Evolutionary conservation across 2,113 vertebrate genomes (phyloP).

Genomic region (Archocentrus centrarchus): DNA sequence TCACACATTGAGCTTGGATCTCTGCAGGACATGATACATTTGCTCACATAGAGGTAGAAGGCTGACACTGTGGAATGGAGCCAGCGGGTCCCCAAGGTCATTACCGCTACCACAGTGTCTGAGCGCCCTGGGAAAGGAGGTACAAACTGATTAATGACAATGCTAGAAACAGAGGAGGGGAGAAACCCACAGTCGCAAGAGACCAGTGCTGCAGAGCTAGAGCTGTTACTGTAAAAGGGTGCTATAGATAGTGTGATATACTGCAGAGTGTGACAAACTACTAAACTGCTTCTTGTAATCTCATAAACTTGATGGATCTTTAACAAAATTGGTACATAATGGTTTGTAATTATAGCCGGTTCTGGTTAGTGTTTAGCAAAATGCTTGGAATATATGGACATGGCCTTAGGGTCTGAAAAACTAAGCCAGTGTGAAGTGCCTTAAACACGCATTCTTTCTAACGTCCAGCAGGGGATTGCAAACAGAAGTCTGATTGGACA

Average conservation of each 20-base stretch:
- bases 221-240: constrained; percentile 16
- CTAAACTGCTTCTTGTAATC: constrained; percentile 3
- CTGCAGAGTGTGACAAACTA: constrained; percentile 23
- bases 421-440: neutral
- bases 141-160: constrained; percentile 76
- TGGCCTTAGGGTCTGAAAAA: neutral
- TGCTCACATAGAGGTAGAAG: constrained; percentile 50
- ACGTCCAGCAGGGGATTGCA: neutral
- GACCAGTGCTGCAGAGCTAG: constrained; percentile 45
- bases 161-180: constrained; percentile 38
- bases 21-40: constrained; percentile 36
- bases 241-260: constrained; percentile 42
- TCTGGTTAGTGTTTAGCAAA: neutral
- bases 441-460: neutral
- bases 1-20: constrained; percentile 12
- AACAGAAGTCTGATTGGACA: neutral
- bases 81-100: constrained; percentile 72
- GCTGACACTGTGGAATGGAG: constrained; percentile 66
- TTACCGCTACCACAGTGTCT: constrained; percentile 68
- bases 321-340: neutral
- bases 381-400: neutral
- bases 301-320: neutral
- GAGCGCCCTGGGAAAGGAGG: constrained; percentile 60
- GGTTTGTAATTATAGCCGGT: neutral
- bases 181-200: constrained; percentile 32